These are phyloP conservation scores for Panthera leo DNA, from an alignment of 2,113 vertebrate species.

Conservation along the genomic window DNA sequence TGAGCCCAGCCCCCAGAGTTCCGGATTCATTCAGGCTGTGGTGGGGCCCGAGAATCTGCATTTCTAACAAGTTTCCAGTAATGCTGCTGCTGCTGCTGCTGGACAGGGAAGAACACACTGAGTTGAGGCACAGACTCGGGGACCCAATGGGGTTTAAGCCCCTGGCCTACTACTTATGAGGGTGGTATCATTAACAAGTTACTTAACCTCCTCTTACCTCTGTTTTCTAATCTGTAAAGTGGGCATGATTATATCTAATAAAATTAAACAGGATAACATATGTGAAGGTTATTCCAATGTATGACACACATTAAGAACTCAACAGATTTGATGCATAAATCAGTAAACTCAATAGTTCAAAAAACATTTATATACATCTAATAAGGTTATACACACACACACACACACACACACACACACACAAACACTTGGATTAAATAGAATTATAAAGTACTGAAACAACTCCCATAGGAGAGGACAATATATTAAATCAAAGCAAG, in stretches of 20 bases:
- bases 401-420: not conserved
- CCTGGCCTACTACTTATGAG: not conserved
- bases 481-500: conserved; percentile 46
- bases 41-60: not conserved
- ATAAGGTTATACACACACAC: not conserved
- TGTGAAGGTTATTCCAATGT: not conserved
- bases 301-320: not conserved
- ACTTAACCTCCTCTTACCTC: not conserved
- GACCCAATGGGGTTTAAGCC: not conserved
- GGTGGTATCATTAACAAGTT: not conserved
- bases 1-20: not conserved
- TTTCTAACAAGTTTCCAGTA: not conserved
- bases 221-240: conserved; percentile 14
- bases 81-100: not conserved
- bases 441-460: conserved; percentile 13
- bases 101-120: not conserved
- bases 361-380: not conserved
- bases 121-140: not conserved
- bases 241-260: not conserved
- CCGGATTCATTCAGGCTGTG: not conserved
- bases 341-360: not conserved
- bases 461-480: not conserved
- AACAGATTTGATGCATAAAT: not conserved
- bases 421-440: not conserved
- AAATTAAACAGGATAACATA: not conserved